Evolutionary conservation across 2,888 invertebrate species (phyloP).

Genomic region (Hemicrepidius hirtus): DNA sequence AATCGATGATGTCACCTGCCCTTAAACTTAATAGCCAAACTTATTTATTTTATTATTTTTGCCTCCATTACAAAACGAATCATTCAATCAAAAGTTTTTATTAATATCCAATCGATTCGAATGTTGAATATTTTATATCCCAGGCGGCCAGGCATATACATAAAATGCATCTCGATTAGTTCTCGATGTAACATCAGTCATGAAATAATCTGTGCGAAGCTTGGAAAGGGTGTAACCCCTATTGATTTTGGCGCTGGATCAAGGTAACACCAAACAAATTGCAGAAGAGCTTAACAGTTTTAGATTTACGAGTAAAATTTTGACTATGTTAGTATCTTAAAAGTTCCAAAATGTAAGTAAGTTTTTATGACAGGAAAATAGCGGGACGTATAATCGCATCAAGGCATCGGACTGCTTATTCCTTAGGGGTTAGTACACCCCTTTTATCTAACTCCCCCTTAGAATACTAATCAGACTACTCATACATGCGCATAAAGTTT

Average conservation of each 20-base stretch:
- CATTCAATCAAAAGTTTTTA: too few relatives aligned
- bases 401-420: constrained; percentile 43
- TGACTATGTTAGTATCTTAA: not conserved
- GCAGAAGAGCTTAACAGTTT: not conserved
- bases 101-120: not conserved
- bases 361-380: constrained; percentile 26
- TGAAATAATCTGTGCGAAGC: constrained; percentile 27
- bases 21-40: too few relatives aligned
- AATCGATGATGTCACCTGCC: not conserved
- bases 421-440: constrained; percentile 41
- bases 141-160: constrained; percentile 5
- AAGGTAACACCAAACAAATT: constrained; percentile 1
- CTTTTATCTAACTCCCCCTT: constrained; percentile 46
- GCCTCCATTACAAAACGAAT: too few relatives aligned
- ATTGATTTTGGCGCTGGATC: constrained; percentile 26
- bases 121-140: not conserved
- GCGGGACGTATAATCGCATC: constrained; percentile 45
- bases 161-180: too few relatives aligned
- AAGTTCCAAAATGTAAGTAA: not conserved
- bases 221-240: constrained; percentile 22
- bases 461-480: constrained; percentile 52
- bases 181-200: constrained; percentile 25
- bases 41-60: too few relatives aligned
- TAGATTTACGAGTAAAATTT: not conserved
- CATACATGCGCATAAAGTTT: constrained; percentile 48